phyloP scores from a whole-genome alignment of 1,140 invertebrate species.

The Cherax destructor region DNA sequence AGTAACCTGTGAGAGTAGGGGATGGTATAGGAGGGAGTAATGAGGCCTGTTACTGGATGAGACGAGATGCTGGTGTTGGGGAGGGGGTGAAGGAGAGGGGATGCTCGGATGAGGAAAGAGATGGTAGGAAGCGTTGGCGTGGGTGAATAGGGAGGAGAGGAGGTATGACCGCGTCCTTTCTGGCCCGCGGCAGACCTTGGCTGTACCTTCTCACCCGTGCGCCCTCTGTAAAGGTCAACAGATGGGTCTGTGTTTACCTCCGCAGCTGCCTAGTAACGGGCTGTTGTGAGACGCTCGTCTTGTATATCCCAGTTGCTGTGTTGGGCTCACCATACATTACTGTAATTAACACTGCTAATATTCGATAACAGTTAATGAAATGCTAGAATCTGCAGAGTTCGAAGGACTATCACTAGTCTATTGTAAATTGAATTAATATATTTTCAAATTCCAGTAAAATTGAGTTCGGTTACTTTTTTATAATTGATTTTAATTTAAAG shows the following conservation, averaged over 20 bases:
- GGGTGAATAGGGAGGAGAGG: neutral
- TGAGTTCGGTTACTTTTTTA: too few relatives aligned
- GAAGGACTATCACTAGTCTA: too few relatives aligned
- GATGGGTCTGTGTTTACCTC: neutral
- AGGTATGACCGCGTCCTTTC: neutral
- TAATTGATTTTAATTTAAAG: too few relatives aligned
- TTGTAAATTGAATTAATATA: too few relatives aligned
- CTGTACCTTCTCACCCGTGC: neutral
- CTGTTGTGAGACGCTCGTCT: neutral
- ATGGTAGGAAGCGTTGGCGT: neutral
- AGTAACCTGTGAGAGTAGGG: neutral
- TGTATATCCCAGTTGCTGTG: too few relatives aligned
- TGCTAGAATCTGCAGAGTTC: too few relatives aligned
- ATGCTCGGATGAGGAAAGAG: neutral
- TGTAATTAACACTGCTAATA: too few relatives aligned
- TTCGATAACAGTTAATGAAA: too few relatives aligned
- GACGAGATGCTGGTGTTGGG: neutral
- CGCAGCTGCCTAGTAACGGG: neutral
- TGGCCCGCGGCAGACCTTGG: neutral
- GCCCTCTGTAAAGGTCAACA: slow-evolving; percentile 8
- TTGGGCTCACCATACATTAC: too few relatives aligned
- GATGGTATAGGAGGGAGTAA: neutral
- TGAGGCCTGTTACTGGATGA: neutral
- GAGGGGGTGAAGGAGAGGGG: neutral
- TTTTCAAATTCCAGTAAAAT: too few relatives aligned